Percentiles rank a stretch among this genome's conserved stretches.
phyloP scores from a whole-genome alignment of 1,140 invertebrate species.

The Ostrea edulis region DNA sequence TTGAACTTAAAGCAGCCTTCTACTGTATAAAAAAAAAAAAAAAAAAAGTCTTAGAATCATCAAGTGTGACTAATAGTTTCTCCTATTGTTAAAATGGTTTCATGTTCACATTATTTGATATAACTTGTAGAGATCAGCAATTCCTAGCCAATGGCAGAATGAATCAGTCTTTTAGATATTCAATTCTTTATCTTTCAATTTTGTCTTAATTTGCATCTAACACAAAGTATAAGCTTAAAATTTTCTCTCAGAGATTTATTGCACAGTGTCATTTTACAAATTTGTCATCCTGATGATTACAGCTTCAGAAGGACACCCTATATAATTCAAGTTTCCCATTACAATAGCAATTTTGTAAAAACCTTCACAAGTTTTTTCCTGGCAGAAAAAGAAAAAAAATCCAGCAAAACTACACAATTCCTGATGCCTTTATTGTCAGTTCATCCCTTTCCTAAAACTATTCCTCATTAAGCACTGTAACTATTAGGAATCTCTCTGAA shows the following conservation, averaged over 20 bases:
- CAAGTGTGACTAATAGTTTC: too few species aligned
- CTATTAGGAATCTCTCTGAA: neutral
- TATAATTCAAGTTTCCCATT: neutral
- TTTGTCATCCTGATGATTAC: neutral
- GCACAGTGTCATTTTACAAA: neutral
- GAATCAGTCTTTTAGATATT: too few species aligned
- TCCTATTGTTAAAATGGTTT: too few species aligned
- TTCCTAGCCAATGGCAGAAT: too few species aligned
- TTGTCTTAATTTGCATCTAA: neutral
- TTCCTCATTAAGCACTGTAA: conserved; percentile 8
- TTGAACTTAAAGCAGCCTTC: too few species aligned
- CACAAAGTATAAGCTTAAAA: neutral
- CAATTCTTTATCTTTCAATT: neutral
- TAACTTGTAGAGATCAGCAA: too few species aligned
- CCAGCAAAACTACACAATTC: neutral
- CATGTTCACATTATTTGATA: too few species aligned
- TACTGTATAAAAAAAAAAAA: too few species aligned
- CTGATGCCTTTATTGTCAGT: neutral
- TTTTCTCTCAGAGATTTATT: neutral
- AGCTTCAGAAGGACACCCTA: neutral
- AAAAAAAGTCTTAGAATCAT: too few species aligned
- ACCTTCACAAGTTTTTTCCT: neutral
- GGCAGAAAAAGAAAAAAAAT: neutral
- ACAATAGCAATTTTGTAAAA: neutral
- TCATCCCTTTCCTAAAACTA: neutral